Base-by-base conservation (phyloP, 2,888 invertebrate genomes). In the Tetropium fuscum region DNA sequence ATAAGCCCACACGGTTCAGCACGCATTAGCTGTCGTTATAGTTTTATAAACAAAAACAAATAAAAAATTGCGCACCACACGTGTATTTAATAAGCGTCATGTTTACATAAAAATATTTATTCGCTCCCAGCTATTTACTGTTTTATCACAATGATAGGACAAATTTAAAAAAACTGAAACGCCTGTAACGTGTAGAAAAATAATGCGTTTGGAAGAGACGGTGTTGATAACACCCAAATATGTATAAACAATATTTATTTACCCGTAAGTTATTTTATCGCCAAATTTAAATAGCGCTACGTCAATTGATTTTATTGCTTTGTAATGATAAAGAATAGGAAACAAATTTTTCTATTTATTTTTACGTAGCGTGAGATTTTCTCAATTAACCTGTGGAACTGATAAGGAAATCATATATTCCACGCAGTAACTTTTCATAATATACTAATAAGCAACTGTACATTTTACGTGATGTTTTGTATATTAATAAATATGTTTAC, bases 191-290 rank as follows among this genome's bases (percentile, higher is more conserved):
- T 5, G n/a, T 22, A 36, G 36, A 20, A 48, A 38, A 36, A 36
- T 48, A 48, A 20, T 36, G 20, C 22, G 34, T 16, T 20, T n/a
- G 15, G 8, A 18, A 15, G 11, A 36, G 16, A 8, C 20, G 36
- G 19, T 34, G 22, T 20, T 40, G 51, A 40, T 51, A 51, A 40
- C 27, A n/a, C n/a, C n/a, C n/a, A 25, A 10, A 16, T 34, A 36
- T n/a, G 36, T 36, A 11, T 51, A 22, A 51, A 51, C 15, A 38
- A 38, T 51, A 51, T 51, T 51, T 38, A 40, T 40, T 51, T 51
- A 27, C 18, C 18, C n/a, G n/a, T 51, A 30, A 34, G 13, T 40
- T 18, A n/a, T 40, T 51, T 51, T 51, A 40, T 51, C 51, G n/a
- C 40, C 51, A 6, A 51, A 40, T 40, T 38, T 40, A 51, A 51